phyloP scores from a whole-genome alignment of 2,797 vertebrate genomes.

The Clarias pachynema region DNA sequence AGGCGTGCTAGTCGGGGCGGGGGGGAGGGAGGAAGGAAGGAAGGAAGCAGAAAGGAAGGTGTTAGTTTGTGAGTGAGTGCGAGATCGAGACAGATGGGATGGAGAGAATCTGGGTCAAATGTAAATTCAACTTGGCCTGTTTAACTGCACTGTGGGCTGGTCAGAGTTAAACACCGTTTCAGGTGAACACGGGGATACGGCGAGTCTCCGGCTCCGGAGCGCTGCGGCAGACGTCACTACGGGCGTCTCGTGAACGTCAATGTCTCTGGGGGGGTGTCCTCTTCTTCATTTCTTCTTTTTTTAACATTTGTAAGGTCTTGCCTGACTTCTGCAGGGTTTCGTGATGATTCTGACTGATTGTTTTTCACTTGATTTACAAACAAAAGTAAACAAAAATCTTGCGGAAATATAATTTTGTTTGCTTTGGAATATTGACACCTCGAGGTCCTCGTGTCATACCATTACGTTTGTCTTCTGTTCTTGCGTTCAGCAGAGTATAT shows the following conservation, averaged over 20 bases:
- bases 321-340: neutral
- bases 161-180: slow-evolving; percentile 46
- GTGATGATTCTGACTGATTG: neutral
- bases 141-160: slow-evolving; percentile 24
- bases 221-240: neutral
- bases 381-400: too few species aligned
- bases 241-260: neutral
- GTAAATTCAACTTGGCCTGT: slow-evolving; percentile 43
- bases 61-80: slow-evolving; percentile 74
- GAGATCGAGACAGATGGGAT: slow-evolving; percentile 69
- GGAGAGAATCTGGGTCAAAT: slow-evolving; percentile 52
- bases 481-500: too few species aligned
- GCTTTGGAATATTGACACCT: neutral
- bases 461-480: too few species aligned
- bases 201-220: neutral
- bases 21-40: slow-evolving; percentile 71
- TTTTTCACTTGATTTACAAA: neutral
- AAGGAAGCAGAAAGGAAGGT: slow-evolving; percentile 81
- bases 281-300: neutral
- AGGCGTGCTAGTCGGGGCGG: slow-evolving; percentile 89
- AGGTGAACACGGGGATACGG: slow-evolving; percentile 15
- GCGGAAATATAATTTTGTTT: neutral
- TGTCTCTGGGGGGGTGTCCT: neutral
- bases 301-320: neutral
- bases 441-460: too few species aligned